Conservation (phyloP, 92 coral and sea anemone genomes). For the Paragorgia papillata region DNA sequence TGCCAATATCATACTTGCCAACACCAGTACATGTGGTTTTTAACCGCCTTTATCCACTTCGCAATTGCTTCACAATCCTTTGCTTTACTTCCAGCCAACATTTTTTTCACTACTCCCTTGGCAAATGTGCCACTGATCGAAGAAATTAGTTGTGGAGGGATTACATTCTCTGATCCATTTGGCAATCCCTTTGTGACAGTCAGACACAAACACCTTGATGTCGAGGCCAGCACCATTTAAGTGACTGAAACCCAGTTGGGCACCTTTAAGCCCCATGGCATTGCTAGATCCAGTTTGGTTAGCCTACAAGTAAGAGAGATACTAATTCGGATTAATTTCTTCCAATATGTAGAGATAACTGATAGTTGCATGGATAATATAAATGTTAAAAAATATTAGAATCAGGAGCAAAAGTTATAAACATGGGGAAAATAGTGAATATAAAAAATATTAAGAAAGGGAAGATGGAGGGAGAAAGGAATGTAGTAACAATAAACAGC, state of each 20-base stretch:
- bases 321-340: too few relatives aligned
- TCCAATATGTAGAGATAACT: too few relatives aligned
- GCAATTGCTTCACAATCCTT: neutral
- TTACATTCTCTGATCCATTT: conserved; percentile 13
- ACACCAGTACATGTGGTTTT: conserved; percentile 33
- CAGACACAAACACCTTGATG: conserved; percentile 11
- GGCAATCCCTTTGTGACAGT: conserved; percentile 16
- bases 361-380: too few relatives aligned
- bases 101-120: conserved; percentile 18
- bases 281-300: conserved; percentile 29
- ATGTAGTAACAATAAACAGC: too few relatives aligned
- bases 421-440: too few relatives aligned
- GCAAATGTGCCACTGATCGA: conserved; percentile 14
- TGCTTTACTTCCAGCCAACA: conserved; percentile 4
- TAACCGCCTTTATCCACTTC: conserved; percentile 25
- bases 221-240: conserved; percentile 1
- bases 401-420: too few relatives aligned
- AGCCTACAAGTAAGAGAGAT: conserved; percentile 15
- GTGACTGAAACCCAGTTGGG: conserved; percentile 9
- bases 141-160: neutral
- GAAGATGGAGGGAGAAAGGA: too few relatives aligned
- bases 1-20: conserved; percentile 23
- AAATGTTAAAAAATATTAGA: too few relatives aligned
- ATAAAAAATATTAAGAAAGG: too few relatives aligned
- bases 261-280: conserved; percentile 37